Conservation (phyloP, 1,140 invertebrate species). For the Drosophila yakuba region DNA sequence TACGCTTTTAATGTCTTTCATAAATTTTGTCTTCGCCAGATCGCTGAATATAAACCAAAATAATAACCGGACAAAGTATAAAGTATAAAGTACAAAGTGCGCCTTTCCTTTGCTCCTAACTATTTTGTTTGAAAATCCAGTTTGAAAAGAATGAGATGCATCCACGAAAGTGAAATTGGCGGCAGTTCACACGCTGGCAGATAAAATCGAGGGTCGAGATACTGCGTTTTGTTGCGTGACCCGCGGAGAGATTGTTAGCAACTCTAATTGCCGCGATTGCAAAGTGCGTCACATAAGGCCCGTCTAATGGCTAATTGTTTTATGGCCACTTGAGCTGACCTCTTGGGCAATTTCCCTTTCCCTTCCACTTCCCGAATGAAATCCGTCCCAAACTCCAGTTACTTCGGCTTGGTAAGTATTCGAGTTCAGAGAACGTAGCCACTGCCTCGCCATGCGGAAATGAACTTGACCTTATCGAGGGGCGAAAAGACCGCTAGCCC, state of each 20-base stretch:
- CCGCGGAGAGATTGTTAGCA: constrained; percentile 63
- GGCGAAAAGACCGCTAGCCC: constrained; percentile 39
- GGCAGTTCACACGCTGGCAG: constrained; percentile 27
- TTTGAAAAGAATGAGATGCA: background rate
- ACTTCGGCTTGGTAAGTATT: background rate
- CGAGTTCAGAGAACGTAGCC: background rate
- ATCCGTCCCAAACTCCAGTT: constrained; percentile 5
- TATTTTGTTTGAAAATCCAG: background rate
- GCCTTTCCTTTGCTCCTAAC: background rate
- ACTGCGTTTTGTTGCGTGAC: constrained; percentile 26
- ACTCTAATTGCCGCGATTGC: constrained; percentile 70
- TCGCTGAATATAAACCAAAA: background rate
- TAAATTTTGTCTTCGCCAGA: background rate
- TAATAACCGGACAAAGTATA: background rate
- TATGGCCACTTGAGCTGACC: constrained; percentile 53
- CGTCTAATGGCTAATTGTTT: constrained; percentile 67
- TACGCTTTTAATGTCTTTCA: background rate
- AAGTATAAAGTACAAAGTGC: background rate
- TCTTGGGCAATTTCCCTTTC: constrained; percentile 75
- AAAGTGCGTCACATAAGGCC: constrained; percentile 58
- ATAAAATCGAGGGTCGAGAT: constrained; percentile 2
- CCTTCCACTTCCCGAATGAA: constrained; percentile 49
- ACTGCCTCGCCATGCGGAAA: constrained; percentile 55
- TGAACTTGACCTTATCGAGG: constrained; percentile 80
- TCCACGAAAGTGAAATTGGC: constrained; percentile 18